These are phyloP conservation scores for Chrysolina oricalcia DNA, from an alignment of 2,888 invertebrate species.

Conservation along the genomic window DNA sequence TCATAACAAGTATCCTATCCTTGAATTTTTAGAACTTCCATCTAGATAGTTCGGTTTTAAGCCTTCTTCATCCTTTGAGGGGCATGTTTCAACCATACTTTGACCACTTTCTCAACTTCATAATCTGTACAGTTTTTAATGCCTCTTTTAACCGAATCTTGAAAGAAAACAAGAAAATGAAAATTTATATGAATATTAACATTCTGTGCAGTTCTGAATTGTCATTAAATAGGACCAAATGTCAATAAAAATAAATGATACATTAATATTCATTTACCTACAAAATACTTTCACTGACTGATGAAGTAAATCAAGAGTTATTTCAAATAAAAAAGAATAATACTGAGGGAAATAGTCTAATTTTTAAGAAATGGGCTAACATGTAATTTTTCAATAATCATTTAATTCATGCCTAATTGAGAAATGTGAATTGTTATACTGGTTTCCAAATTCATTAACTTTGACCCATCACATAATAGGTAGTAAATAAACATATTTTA, in stretches of 20 bases:
- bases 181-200: slow-evolving; percentile 1
- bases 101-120: slow-evolving; percentile 32
- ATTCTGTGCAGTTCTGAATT: slow-evolving; percentile 23
- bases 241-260: too few relatives aligned
- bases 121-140: slow-evolving; percentile 19
- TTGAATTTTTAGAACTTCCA: slow-evolving; percentile 2
- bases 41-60: slow-evolving; percentile 3
- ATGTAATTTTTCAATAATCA: background rate
- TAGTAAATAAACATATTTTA: too few relatives aligned
- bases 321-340: too few relatives aligned
- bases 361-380: background rate
- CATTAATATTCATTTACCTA: too few relatives aligned
- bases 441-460: too few relatives aligned
- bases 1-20: background rate
- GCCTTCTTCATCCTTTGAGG: slow-evolving; percentile 22
- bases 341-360: background rate
- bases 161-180: slow-evolving; percentile 11
- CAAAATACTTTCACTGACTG: too few relatives aligned
- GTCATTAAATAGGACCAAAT: too few relatives aligned
- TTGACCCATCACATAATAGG: too few relatives aligned
- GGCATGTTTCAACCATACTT: slow-evolving; percentile 33
- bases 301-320: too few relatives aligned
- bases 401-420: background rate
- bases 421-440: background rate
- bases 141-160: slow-evolving; percentile 21